A percentile compares a stretch with the other conserved stretches of the same genome.
Evolutionary conservation across 1,140 invertebrate genomes (phyloP).

Genomic region (Drosophila burlai): DNA sequence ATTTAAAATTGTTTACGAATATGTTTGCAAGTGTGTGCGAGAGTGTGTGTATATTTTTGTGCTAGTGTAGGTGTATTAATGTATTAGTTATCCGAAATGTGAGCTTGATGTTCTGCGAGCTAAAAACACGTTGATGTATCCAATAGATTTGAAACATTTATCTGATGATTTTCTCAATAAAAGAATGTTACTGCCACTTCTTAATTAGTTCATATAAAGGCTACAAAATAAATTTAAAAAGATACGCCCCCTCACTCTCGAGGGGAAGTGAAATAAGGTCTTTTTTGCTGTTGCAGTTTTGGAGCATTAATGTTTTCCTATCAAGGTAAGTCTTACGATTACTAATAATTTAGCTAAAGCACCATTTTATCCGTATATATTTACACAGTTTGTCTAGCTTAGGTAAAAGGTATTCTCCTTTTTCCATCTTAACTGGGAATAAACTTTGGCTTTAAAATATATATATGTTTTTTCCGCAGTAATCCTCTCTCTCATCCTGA

Average conservation of each 20-base stretch:
- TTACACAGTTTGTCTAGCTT: conserved; percentile 75
- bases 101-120: conserved; percentile 40
- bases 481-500: background rate
- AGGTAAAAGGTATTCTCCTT: conserved; percentile 50
- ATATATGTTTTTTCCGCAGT: conserved; percentile 27
- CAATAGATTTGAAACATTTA: conserved; percentile 39
- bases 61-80: conserved; percentile 30
- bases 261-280: conserved; percentile 45
- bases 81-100: conserved; percentile 36
- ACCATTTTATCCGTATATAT: conserved; percentile 77
- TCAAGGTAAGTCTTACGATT: conserved; percentile 69
- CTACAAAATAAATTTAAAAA: conserved; percentile 56
- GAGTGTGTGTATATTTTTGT: conserved; percentile 25
- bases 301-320: conserved; percentile 41
- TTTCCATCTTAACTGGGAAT: conserved; percentile 31
- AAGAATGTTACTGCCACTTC: conserved; percentile 15
- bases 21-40: conserved; percentile 23
- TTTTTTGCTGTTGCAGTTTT: conserved; percentile 27
- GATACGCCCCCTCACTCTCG: conserved; percentile 8
- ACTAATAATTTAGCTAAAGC: conserved; percentile 85
- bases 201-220: conserved; percentile 15
- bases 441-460: conserved; percentile 45
- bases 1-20: conserved; percentile 60
- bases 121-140: conserved; percentile 48
- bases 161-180: conserved; percentile 17